Base-by-base conservation (phyloP, 1,140 invertebrate species). In the Drosophila sp. region DNA sequence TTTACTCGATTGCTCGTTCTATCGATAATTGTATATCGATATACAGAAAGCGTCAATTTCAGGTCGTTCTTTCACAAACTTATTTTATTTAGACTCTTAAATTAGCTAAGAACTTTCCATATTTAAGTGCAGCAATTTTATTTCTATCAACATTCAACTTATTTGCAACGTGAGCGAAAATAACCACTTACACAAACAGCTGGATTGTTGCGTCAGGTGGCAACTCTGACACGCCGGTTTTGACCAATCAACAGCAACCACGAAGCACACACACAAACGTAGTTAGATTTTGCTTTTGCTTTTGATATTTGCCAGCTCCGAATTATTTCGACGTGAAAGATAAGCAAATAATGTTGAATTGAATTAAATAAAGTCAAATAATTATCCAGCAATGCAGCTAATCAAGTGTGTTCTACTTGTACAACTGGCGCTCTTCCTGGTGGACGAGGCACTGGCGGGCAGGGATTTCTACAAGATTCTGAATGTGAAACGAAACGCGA, bases 381-480 rank as follows among this genome's bases (percentile, higher is more conserved):
- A 46, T 6, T 9, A 58, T 4, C 1, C 21, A 46, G 67, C 38
- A 62, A 91, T 91, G 83, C 89, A 80, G 48, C 54, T 79, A 18
- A 54, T 89, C 9, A 81, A 78, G 46, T 73, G 71, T 27, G 18
- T 90, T 59, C 53, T 91, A 41, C 16, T 91, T 4, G 46, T 87
- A 4, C 90, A 91, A 45, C 58, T 91, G 40, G 58, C 79, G n/a
- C 50, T 90, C 7, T 72, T 81, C 54, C 54, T 90, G 7, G 16
- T 91, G 2, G 74, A 82, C 48, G 76, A 80, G 38, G 76, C 56
- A 4, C 48, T 83, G 21, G 93, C 93, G 73, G 96, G 96, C 62
- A 93, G 98, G 91, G 98, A 99, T 92, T 99, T 99, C 93, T 99
- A 99, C 93, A 94, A 95, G 83, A 99, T 99, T 90, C 94, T 99